phyloP scores from a whole-genome alignment of 2,888 invertebrate genomes.

The Leptura quadrifasciata region DNA sequence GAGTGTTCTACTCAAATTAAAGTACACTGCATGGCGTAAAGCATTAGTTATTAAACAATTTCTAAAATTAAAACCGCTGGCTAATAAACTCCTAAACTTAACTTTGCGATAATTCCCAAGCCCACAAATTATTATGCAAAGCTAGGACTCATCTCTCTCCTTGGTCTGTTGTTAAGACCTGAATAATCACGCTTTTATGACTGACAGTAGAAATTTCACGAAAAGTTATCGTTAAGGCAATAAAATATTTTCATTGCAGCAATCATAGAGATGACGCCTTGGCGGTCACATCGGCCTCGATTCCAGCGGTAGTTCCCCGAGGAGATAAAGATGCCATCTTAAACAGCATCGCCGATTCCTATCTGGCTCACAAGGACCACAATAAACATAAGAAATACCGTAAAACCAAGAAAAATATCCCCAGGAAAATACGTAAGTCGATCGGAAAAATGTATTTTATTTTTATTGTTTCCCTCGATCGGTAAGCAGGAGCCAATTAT shows the following conservation, averaged over 20 bases:
- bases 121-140: neutral
- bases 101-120: neutral
- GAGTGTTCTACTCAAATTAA: no score
- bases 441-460: neutral
- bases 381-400: conserved; percentile 72
- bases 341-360: conserved; percentile 83
- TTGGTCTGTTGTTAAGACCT: neutral
- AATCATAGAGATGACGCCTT: conserved; percentile 47
- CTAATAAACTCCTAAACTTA: neutral
- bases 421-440: conserved; percentile 73
- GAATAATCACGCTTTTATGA: neutral
- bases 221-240: neutral
- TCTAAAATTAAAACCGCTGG: neutral
- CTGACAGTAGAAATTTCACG: neutral
- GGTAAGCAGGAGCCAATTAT: conserved; percentile 5
- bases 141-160: neutral
- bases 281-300: conserved; percentile 64
- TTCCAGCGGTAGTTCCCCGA: conserved; percentile 79
- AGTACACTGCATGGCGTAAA: neutral
- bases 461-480: conserved; percentile 47
- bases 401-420: conserved; percentile 69
- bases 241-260: conserved; percentile 47
- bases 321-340: conserved; percentile 83
- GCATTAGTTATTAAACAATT: neutral
- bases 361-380: conserved; percentile 74